Evolutionary conservation across 1,140 invertebrate genomes (phyloP), one percentile per base, ranked within the genome.

Genomic region (Ruditapes philippinarum): DNA sequence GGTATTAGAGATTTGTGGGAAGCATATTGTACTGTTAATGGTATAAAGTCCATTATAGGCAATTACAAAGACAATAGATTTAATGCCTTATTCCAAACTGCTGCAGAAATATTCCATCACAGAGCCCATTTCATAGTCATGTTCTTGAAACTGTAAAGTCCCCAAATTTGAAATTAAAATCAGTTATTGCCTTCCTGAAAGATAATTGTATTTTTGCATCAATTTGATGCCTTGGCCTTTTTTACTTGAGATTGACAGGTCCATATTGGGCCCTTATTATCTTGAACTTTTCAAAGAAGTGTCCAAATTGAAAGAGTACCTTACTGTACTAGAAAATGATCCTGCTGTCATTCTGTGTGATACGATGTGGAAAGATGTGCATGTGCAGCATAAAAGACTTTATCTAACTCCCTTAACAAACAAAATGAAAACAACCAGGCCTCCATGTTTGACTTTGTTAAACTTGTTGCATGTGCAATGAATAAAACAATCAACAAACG

Each of bases 11-110:
- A 84, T 60, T 19, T 11, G 22, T 84, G 82, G 82, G 82, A 84
- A 73, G 62, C 82, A 11, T 73, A 73, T 19, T 84, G 82, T 84
- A 40, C 62, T 45, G 25, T 12, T 14, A 70, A 82, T 28, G 78
- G 7, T 57, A 54, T 57, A 22, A 54, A 80, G 3, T 54, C 49
- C 33, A 36, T 38, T 4, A 33, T 54, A n/a, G 28, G 78, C 49
- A 80, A 57, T 62, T 80, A 57, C 51, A 57, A 4, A 28, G 78
- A 54, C 54, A 80, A 60, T 45, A 31, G 78, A 25, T 54, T 80
- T 40, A 80, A 80, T 57, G 49, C 28, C 0, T 28, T 80, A 19
- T 80, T 80, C 33, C 31, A 80, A 33, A 80, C 78, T 54, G 22
- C 78, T 25, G 78, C 78, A 12, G 78, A 80, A 60, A 36, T 80